Evolutionary conservation across 2,113 vertebrate species (phyloP), one percentile per base, ranked within the genome.

Genomic region (Oenanthe oenanthe): DNA sequence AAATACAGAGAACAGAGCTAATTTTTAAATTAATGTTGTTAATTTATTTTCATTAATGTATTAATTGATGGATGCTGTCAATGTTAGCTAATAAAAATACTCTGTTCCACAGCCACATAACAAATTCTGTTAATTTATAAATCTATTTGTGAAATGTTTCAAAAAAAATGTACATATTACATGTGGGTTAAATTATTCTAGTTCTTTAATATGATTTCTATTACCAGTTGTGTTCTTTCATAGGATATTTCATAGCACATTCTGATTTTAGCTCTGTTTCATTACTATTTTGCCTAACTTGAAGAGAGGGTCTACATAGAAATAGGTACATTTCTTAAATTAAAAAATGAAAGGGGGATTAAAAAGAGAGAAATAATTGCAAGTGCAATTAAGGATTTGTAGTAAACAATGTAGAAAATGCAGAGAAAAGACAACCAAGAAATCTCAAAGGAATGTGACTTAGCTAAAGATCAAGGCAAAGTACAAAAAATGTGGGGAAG

Each of bases 31-130:
- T 31, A 31, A 12, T 12, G 31, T 53, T 31, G 2, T 18, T 12
- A 31, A 18, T 18, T 53, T 31, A 31, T 18, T 56, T 56, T 32
- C 20, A 56, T 56, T 56, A n/a, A 21, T 56, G 12, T 56, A 56
- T n/a, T 56, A n/a, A 21, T 36, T 21, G 4, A 13, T 12, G 9
- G 54, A 12, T 0, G 3, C 2, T 40, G 14, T 15, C 18, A 57
- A 14, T 61, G 4, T 60, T 50, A 75, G 6, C 21, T 50, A 56
- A 56, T 14, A 50, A 16, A 74, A 85, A 56, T 51, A 29, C 1
- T 47, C 5, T 7, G 16, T 34, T 71, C 26, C 20, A 25, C 11
- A 56, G 24, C 6, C 14, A 50, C 16, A 9, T 11, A 38, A 71
- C 12, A 53, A 29, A 58, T 72, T 50, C 31, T 56, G 10, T 5